phyloP scores from a whole-genome alignment of 2,113 vertebrate species.

The Cricetomys ansorgei region DNA sequence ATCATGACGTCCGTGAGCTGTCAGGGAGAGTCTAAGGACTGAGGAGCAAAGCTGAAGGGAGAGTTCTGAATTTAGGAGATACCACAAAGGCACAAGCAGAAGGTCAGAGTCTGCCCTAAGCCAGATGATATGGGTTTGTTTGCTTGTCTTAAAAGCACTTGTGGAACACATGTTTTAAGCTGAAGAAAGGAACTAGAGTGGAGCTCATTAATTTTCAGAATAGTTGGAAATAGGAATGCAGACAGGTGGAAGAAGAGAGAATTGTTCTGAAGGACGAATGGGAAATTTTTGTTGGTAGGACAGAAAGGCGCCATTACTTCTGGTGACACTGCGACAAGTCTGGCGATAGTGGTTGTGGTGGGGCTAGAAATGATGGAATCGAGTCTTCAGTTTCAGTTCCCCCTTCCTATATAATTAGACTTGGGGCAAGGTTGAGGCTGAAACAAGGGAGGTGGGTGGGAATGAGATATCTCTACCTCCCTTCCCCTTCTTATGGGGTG shows the following conservation, averaged over 20 bases:
- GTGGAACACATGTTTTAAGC: background rate
- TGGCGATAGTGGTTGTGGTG: background rate
- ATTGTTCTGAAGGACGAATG: background rate
- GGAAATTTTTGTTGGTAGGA: background rate
- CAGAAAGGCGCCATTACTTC: background rate
- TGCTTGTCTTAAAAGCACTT: background rate
- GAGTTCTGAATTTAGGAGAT: background rate
- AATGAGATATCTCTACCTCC: background rate
- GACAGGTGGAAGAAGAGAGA: background rate
- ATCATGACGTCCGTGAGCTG: background rate
- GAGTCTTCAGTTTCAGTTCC: background rate
- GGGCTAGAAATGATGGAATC: background rate
- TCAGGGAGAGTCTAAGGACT: background rate
- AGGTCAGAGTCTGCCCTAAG: background rate
- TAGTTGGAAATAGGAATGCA: background rate
- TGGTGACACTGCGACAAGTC: background rate
- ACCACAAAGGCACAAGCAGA: background rate
- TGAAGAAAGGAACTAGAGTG: background rate
- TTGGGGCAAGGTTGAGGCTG: background rate
- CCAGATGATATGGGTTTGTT: background rate
- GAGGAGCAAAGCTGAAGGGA: background rate
- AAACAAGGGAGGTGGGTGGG: background rate
- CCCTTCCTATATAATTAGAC: background rate
- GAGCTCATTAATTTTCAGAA: background rate
- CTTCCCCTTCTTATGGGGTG: background rate